These are phyloP conservation scores for Pholis gunnellus DNA, from an alignment of 2,113 vertebrate species.

Conservation along the genomic window DNA sequence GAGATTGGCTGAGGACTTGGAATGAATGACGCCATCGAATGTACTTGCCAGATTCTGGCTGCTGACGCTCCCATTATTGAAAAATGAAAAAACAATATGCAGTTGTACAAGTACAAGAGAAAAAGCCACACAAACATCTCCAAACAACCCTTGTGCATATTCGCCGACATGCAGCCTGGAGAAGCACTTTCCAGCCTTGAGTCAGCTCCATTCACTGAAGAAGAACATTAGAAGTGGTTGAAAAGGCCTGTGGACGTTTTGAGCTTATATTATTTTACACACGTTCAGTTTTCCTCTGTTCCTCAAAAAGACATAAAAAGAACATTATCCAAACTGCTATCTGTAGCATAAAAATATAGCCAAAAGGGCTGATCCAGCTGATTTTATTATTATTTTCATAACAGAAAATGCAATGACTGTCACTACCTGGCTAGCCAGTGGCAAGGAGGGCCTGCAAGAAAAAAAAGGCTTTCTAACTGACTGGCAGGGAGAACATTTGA, in stretches of 20 bases:
- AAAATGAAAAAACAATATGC: no score
- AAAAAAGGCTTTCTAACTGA: background rate
- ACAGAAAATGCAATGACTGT: background rate
- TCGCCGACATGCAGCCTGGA: background rate
- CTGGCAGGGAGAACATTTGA: background rate
- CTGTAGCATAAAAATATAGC: background rate
- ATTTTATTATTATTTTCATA: background rate
- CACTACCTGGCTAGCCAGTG: background rate
- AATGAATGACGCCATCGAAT: no score
- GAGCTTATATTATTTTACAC: background rate
- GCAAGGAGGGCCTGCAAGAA: background rate
- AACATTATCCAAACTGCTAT: background rate
- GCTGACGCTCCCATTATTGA: no score
- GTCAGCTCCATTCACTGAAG: background rate
- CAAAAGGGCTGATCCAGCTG: background rate
- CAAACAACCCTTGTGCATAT: background rate
- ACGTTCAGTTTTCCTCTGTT: background rate
- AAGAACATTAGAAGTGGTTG: background rate
- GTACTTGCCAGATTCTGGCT: no score
- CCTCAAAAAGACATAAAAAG: background rate
- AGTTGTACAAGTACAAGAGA: background rate
- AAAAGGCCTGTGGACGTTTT: background rate
- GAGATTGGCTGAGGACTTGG: no score
- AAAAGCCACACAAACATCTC: background rate
- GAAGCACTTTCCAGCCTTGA: background rate